phyloP scores from a whole-genome alignment of 2,113 vertebrate genomes.

The Cygnus buccinator region DNA sequence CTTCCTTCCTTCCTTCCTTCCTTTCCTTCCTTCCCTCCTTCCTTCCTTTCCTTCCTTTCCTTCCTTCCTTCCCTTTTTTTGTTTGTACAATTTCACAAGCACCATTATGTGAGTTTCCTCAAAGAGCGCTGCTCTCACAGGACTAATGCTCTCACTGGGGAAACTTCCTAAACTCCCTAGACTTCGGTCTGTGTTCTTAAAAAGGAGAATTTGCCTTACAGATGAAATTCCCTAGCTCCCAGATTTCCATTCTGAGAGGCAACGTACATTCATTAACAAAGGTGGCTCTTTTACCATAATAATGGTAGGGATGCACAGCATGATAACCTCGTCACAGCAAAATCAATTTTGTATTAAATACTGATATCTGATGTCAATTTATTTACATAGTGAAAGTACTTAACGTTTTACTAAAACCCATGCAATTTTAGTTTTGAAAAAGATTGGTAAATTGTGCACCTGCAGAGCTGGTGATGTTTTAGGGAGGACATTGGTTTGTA shows the following conservation, averaged over 20 bases:
- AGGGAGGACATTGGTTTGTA: background rate
- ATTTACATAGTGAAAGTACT: rapidly evolving
- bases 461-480: background rate
- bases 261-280: background rate
- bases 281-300: background rate
- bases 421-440: background rate
- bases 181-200: background rate
- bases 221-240: background rate
- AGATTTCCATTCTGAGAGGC: background rate
- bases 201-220: background rate
- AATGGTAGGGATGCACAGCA: background rate
- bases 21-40: no score
- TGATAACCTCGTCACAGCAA: background rate
- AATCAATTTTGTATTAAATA: background rate
- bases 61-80: background rate
- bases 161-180: background rate
- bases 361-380: background rate
- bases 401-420: background rate
- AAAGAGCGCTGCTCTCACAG: background rate
- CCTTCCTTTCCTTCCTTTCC: no score
- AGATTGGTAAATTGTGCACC: background rate
- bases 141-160: rapidly evolving
- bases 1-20: no score
- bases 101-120: background rate
- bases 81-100: background rate